A percentile compares a stretch with the other conserved stretches of the same genome.
Evolutionary conservation across 1,140 invertebrate species (phyloP).

Genomic region (Adoxophyes honmai): DNA sequence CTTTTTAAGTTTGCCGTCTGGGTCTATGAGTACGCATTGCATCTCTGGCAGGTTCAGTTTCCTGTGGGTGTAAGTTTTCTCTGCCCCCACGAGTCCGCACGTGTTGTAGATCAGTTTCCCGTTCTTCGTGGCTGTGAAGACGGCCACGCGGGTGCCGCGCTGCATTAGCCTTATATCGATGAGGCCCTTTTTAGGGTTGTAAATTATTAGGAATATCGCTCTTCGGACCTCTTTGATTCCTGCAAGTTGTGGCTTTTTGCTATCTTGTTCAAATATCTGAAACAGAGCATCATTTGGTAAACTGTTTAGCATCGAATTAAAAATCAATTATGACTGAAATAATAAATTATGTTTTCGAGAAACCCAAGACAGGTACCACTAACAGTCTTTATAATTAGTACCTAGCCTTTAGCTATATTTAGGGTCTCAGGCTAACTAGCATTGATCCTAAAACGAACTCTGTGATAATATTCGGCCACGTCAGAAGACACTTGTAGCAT

Average conservation of each 20-base stretch:
- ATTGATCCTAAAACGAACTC: too few relatives aligned
- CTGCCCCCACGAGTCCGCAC: conserved; percentile 86
- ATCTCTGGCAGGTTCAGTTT: conserved; percentile 79
- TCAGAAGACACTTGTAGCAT: too few relatives aligned
- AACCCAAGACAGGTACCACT: too few relatives aligned
- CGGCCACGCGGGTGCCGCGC: conserved; percentile 92
- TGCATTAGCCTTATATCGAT: conserved; percentile 75
- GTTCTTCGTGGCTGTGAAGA: conserved; percentile 92
- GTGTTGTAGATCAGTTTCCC: conserved; percentile 88
- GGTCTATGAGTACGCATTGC: conserved; percentile 89
- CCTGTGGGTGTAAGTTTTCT: conserved; percentile 61
- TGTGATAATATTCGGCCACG: too few relatives aligned
- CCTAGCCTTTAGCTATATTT: too few relatives aligned
- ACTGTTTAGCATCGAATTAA: too few relatives aligned
- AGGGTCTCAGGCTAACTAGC: too few relatives aligned
- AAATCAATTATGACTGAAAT: too few relatives aligned
- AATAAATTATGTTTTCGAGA: too few relatives aligned
- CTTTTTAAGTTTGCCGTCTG: conserved; percentile 87
- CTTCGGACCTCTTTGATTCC: conserved; percentile 56
- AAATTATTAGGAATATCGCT: conserved; percentile 64
- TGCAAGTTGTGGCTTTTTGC: conserved; percentile 60
- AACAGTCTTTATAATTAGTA: too few relatives aligned
- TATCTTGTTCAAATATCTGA: conserved; percentile 66
- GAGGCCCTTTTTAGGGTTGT: conserved; percentile 66
- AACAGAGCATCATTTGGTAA: conserved; percentile 24